Percentiles rank a stretch among this genome's conserved stretches.
Conservation (phyloP, 2,888 invertebrate genomes). For the Drosophila affinis region DNA sequence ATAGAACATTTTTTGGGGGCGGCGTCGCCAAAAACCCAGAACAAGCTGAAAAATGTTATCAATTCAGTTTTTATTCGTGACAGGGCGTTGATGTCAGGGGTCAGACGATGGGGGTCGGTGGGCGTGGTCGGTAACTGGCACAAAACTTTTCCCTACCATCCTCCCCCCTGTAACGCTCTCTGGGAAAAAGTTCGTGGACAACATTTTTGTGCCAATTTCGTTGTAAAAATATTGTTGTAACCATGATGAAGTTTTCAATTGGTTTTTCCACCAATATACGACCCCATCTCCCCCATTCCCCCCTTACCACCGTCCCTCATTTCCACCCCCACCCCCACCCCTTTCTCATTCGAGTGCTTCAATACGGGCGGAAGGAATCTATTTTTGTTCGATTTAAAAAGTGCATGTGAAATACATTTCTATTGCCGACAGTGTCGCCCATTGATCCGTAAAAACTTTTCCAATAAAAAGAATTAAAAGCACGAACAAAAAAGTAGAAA, state of each 20-base stretch:
- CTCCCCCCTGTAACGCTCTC: slow-evolving; percentile 45
- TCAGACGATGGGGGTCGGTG: slow-evolving; percentile 28
- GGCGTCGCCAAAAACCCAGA: slow-evolving; percentile 40
- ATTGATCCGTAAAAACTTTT: slow-evolving; percentile 56
- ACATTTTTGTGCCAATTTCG: slow-evolving; percentile 78
- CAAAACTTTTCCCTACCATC: slow-evolving; percentile 32
- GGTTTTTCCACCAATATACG: slow-evolving; percentile 58
- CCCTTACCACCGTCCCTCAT: neutral
- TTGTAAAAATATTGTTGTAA: slow-evolving; percentile 77
- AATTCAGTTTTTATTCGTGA: slow-evolving; percentile 69
- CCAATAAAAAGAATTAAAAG: slow-evolving; percentile 59
- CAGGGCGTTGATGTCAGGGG: slow-evolving; percentile 51
- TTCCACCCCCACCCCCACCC: neutral
- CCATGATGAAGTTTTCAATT: slow-evolving; percentile 80
- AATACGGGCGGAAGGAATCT: slow-evolving; percentile 63
- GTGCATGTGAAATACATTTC: slow-evolving; percentile 73
- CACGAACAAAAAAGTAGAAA: slow-evolving; percentile 1
- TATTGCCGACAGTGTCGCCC: slow-evolving; percentile 32
- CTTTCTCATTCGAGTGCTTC: slow-evolving; percentile 5
- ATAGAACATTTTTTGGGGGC: slow-evolving; percentile 1
- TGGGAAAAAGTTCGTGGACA: slow-evolving; percentile 68
- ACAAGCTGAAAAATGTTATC: slow-evolving; percentile 71
- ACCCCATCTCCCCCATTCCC: neutral
- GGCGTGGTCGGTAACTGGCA: slow-evolving; percentile 63
- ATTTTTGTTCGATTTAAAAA: slow-evolving; percentile 74